phyloP scores from a whole-genome alignment of 37 sponge, comb jelly and placozoan genomes.

The Theonella swinhoei region DNA sequence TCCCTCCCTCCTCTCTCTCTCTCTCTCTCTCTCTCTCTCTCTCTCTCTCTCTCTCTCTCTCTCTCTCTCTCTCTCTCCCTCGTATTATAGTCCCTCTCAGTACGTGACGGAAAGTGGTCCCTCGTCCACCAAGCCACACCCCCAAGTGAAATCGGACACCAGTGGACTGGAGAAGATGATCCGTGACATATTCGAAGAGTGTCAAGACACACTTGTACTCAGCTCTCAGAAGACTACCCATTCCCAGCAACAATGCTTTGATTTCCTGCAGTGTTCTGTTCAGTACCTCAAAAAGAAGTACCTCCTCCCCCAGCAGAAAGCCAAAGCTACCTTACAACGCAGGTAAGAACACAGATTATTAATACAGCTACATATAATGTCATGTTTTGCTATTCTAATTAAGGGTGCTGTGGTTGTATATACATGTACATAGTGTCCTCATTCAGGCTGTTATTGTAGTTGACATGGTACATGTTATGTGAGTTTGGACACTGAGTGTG shows the following conservation, averaged over 20 bases:
- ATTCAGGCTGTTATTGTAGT: too few species aligned
- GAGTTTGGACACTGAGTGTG: too few species aligned
- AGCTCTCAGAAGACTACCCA: neutral
- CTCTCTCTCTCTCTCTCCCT: slow-evolving; percentile 5
- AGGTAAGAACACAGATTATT: too few species aligned
- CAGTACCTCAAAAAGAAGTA: neutral
- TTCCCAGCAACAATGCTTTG: slow-evolving; percentile 31
- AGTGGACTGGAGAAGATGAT: slow-evolving; percentile 9
- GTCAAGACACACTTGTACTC: neutral
- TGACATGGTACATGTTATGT: too few species aligned
- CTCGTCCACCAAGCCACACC: neutral
- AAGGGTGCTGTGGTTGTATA: too few species aligned
- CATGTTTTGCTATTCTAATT: neutral
- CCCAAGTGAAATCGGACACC: neutral
- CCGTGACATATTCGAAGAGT: neutral
- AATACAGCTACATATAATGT: neutral
- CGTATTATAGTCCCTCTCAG: neutral
- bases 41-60: slow-evolving; percentile 28
- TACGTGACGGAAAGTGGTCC: neutral
- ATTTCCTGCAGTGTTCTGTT: neutral
- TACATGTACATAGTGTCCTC: too few species aligned
- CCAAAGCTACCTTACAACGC: neutral
- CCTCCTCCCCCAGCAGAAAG: slow-evolving; percentile 28
- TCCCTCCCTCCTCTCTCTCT: slow-evolving; percentile 7
- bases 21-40: slow-evolving; percentile 22